Conservation (phyloP, 2,113 vertebrate species). For the Ailuropoda melanoleuca region DNA sequence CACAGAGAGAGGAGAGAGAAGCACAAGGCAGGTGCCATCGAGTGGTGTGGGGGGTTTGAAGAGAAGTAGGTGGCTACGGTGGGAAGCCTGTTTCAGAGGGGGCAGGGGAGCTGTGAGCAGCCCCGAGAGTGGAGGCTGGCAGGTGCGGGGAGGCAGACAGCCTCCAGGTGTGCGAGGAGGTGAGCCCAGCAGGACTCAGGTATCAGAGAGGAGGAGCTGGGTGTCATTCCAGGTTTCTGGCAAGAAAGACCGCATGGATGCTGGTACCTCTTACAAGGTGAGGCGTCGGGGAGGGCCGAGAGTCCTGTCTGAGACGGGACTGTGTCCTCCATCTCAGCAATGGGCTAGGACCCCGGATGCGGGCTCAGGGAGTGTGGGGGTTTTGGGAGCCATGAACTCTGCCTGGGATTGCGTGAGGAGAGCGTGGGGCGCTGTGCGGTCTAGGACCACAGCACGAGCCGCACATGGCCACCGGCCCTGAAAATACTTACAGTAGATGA, state of each 20-base stretch:
- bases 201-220: no score
- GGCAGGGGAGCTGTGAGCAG: neutral
- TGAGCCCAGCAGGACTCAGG: neutral
- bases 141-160: no score
- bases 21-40: neutral
- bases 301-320: neutral
- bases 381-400: neutral
- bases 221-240: neutral
- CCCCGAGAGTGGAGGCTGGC: no score
- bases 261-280: neutral
- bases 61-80: no score
- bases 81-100: neutral
- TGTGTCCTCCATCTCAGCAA: fast-evolving
- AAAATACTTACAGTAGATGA: neutral
- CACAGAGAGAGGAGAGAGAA: neutral
- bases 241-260: no score
- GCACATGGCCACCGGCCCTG: neutral
- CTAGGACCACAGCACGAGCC: fast-evolving
- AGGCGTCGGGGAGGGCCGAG: no score
- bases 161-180: fast-evolving
- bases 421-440: fast-evolving
- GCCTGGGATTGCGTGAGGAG: fast-evolving
- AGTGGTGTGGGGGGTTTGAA: neutral
- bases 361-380: no score
- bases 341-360: fast-evolving